A percentile compares a stretch with the other conserved stretches of the same genome.
Evolutionary conservation across 2,888 invertebrate genomes (phyloP).

Genomic region (Sphaeridia pumilis): DNA sequence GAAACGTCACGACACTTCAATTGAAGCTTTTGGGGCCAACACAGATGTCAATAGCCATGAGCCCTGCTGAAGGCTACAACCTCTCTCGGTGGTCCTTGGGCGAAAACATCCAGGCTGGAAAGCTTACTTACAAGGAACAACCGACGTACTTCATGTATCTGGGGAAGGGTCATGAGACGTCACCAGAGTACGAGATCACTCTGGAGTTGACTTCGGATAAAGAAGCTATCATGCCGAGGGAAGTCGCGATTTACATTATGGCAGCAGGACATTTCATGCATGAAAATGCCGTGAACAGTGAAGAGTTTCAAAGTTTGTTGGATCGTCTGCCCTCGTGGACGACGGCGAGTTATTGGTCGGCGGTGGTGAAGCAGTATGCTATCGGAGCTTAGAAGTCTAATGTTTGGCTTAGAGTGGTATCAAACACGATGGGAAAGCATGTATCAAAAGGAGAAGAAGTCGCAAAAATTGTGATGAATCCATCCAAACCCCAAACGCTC

Average conservation of each 20-base stretch:
- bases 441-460: no score
- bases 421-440: no score
- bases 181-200: not conserved
- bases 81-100: conserved; percentile 40
- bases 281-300: not conserved
- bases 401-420: no score
- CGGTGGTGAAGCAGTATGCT: conserved; percentile 7
- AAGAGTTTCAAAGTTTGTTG: not conserved
- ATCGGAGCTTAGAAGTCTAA: no score
- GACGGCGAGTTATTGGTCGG: conserved; percentile 1
- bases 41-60: conserved; percentile 41
- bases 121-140: conserved; percentile 37
- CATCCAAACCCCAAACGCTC: no score
- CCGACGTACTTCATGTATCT: conserved; percentile 42
- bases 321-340: conserved; percentile 13
- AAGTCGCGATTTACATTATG: conserved; percentile 7
- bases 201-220: conserved; percentile 23
- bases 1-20: conserved; percentile 5
- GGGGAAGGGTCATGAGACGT: conserved; percentile 25
- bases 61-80: conserved; percentile 38
- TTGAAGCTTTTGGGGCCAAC: conserved; percentile 39
- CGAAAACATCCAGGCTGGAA: conserved; percentile 6
- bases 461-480: no score
- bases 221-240: not conserved
- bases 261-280: conserved; percentile 8